These are phyloP conservation scores for Phaonia tiefii DNA, from an alignment of 2,888 invertebrate species.

Conservation along the genomic window DNA sequence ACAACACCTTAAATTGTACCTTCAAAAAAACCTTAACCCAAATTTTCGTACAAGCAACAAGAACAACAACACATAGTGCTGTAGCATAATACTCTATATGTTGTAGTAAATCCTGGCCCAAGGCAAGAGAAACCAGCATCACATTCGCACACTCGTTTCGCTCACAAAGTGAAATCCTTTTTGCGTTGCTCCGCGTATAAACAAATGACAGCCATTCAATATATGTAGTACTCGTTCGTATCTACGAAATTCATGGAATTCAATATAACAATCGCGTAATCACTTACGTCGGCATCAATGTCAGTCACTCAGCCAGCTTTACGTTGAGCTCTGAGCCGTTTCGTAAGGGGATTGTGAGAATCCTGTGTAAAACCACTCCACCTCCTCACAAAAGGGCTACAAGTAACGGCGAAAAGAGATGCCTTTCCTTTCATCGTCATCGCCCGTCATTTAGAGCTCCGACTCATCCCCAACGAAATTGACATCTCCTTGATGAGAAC, in stretches of 20 bases:
- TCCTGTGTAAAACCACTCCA: background rate
- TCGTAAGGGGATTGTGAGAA: background rate
- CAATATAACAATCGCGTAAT: conserved; percentile 24
- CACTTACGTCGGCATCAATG: conserved; percentile 58
- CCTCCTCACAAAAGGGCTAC: background rate
- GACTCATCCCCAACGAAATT: background rate
- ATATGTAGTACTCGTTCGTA: too few relatives aligned
- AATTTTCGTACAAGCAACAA: background rate
- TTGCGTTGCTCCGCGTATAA: conserved; percentile 5
- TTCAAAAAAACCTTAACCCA: conserved; percentile 26
- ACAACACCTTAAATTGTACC: background rate
- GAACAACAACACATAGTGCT: background rate
- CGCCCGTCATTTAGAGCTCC: background rate
- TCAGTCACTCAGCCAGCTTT: conserved; percentile 52
- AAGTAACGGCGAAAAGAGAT: background rate
- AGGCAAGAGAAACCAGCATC: conserved; percentile 19
- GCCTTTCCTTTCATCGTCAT: conserved; percentile 13
- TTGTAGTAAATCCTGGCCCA: conserved; percentile 14
- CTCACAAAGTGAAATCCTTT: conserved; percentile 24
- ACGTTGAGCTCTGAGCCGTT: conserved; percentile 27
- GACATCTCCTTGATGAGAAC: conserved; percentile 10
- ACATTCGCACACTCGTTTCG: background rate
- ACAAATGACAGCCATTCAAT: conserved; percentile 6
- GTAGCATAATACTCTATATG: background rate
- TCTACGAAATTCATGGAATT: conserved; percentile 25